Percentiles rank a stretch among this genome's conserved stretches.
Conservation (phyloP, 2,113 vertebrate species). For the Hypomesus transpacificus region DNA sequence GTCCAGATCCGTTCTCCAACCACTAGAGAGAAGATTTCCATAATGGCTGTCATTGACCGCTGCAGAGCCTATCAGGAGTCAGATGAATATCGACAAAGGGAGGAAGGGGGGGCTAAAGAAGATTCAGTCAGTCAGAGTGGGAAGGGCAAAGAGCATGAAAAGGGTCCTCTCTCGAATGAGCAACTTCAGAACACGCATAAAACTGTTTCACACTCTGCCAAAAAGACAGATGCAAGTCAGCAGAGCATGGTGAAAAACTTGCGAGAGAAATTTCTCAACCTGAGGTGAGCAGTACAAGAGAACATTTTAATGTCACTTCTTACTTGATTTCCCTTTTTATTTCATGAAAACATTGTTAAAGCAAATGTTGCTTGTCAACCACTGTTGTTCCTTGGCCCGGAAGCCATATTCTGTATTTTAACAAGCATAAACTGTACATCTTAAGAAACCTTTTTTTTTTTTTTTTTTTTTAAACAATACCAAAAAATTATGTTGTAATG, state of each 20-base stretch:
- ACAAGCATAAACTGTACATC: too few species aligned
- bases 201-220: slow-evolving; percentile 6
- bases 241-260: slow-evolving; percentile 83
- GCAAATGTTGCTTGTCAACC: too few species aligned
- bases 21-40: slow-evolving; percentile 79
- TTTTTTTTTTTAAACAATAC: too few species aligned
- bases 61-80: slow-evolving; percentile 80
- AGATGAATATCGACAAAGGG: slow-evolving; percentile 67
- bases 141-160: slow-evolving; percentile 23
- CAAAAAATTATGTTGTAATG: too few species aligned
- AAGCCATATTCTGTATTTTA: too few species aligned
- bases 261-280: slow-evolving; percentile 84
- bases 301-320: slow-evolving; percentile 5
- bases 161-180: slow-evolving; percentile 2
- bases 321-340: not conserved
- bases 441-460: too few species aligned
- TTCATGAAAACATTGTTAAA: not conserved
- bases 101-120: slow-evolving; percentile 42
- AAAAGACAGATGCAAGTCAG: slow-evolving; percentile 43
- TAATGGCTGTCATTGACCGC: slow-evolving; percentile 74
- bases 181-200: slow-evolving; percentile 33
- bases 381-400: too few species aligned
- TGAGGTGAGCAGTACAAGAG: slow-evolving; percentile 53
- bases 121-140: not conserved
- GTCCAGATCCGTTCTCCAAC: slow-evolving; percentile 75